Base-by-base conservation (phyloP, 1,140 invertebrate genomes). In the Asobara japonica region DNA sequence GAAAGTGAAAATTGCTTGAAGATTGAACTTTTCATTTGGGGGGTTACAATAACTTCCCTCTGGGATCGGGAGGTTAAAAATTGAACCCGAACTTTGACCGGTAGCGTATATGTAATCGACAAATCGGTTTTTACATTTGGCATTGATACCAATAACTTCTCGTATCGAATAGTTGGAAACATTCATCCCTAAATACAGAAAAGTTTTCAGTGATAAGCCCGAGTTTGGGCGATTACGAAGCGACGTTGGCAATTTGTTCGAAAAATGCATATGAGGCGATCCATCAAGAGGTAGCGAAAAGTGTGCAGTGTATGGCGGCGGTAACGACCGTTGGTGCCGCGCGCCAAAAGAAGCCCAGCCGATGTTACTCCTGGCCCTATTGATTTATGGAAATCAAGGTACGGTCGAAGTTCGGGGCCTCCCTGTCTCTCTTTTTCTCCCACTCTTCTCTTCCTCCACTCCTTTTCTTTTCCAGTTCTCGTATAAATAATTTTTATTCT, bases 341-440 rank as follows among this genome's bases (percentile, higher is more conserved):
- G 8, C 56, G 68, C 72, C 45, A 48, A 74, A 73, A 76, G 69
- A 76, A 69, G 60, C 65, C 72, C 66, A n/a, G 30, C 22, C 68
- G 62, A 68, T 68, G 65, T 65, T 56, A 30, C 45, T 31, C 65
- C 68, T 62, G 36, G 66, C 45, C 48, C 76, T 81, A 81, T 79
- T 81, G 79, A 79, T 81, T 81, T 81, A 81, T 81, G 78, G 78
- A 81, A 81, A 81, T 81, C 79, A 81, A 81, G 79, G 78, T 76
- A 74, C 71, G 79, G 78, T 75, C 76, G 78, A 76, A 78, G 75
- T 80, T 78, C 69, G 77, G 74, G 72, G 74, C 70, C 74, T 65
- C 65, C 22, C 25, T 62, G n/a, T 45, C 33, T 18, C 38, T 65
- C 22, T 51, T 36, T 62, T n/a, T 45, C 33, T 18, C 38, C 51